Base-by-base conservation (phyloP, 1,140 invertebrate genomes). In the Drosophila hydei region DNA sequence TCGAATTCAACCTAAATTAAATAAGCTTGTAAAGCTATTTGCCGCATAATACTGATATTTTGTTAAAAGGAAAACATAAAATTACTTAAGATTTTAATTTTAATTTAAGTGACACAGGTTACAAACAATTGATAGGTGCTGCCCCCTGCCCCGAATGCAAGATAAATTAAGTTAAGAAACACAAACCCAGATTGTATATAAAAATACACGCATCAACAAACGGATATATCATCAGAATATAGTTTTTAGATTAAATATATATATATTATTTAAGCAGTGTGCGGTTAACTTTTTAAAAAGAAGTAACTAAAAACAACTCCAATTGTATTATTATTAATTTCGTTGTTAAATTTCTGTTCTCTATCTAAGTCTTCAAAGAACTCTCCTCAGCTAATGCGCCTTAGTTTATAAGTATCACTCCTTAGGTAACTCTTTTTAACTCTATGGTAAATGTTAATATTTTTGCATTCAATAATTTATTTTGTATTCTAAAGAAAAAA, bases 381-480 rank as follows among this genome's bases (percentile, higher is more conserved):
- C 48, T 48, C 45, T 50, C 33, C 48, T 59, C 62, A 59, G 58
- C 63, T 47, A 43, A 7, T 47, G 69, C 69, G 48, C 40, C 38
- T 48, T 72, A 72, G 69, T 67, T 72, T 11, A 1, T 72, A 72
- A 72, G 70, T 40, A 40, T 40, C 43, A 30, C 36, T 36, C 19
- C 21, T 33, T 72, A 68, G 63, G 62, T 67, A 59, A 72, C 52
- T 23, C 52, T 33, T 21, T 27, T 73, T 67, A 68, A 62, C 30
- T 62, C 11, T 62, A 73, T 61, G 71, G 56, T 73, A 63, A 62
- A 56, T 73, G 71, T 73, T 73, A 72, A 62, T 47, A 75, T 77
- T 85, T 79, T 85, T 77, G 58, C 81, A 87, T 81, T 87, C 59
- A 65, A 67, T 85, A 87, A 85, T 85, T 85, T 87, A 87, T 85